Base-by-base conservation (phyloP, 2,888 invertebrate species). In the Biston stratarius region DNA sequence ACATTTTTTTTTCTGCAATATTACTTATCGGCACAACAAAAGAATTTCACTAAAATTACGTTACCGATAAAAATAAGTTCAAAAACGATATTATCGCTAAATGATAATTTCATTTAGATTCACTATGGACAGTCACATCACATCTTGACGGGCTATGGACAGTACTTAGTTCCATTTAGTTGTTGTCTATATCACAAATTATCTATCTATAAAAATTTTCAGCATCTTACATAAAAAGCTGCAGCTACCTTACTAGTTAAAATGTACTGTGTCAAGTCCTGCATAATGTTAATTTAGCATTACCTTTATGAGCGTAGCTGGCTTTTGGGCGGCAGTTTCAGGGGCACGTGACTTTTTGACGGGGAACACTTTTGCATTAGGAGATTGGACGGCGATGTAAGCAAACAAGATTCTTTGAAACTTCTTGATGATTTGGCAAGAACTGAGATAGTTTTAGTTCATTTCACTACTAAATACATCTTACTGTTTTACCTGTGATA, bases 281-380 rank as follows among this genome's bases (percentile, higher is more conserved):
- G 74, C 69, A 70, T 71, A 67, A 74, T 73, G 70, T 67, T 65
- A 70, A 73, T 70, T 66, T 70, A 57, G 48, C 65, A 65, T 68
- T 67, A 67, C 69, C 67, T 61, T 70, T 67, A 71, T 62, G 69
- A 55, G 59, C 58, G 64, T 58, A 53, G 63, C 64, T 71, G 64
- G 67, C 48, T 65, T 67, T 64, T 48, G 60, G 57, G 59, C 60
- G 57, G 61, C 62, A 61, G 61, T 64, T 67, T 67, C 48, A 45
- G 53, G 57, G 44, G 61, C 61, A 66, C 76, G 76, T 76, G 73
- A 72, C 72, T 69, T 67, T 70, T 69, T 69, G 69, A 68, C 64
- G 52, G 5, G 14, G 38, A 36, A 49, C 53, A 60, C 63, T 67
- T 67, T 52, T 62, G 56, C 55, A 63, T 64, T 64, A 68, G 45